Conservation (phyloP, 2,888 invertebrate species). For the Xanthia togata region DNA sequence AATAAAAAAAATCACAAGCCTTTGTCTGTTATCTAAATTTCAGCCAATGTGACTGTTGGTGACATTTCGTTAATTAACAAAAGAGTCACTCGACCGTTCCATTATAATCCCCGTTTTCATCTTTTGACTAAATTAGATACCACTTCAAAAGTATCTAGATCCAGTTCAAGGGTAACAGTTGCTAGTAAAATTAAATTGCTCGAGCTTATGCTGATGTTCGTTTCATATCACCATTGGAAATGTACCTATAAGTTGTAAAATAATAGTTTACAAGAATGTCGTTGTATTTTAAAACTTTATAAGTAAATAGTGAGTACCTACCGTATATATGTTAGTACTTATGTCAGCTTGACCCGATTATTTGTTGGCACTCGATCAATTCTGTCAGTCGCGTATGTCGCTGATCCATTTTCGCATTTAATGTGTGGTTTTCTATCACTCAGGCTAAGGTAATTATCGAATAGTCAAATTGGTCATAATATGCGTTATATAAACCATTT, state of each 20-base stretch:
- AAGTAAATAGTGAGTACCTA: conserved; percentile 58
- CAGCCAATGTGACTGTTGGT: conserved; percentile 48
- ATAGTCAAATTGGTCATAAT: conserved; percentile 34
- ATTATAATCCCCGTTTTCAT: conserved; percentile 46
- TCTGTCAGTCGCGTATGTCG: conserved; percentile 76
- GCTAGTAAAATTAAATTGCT: conserved; percentile 35
- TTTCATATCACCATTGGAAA: conserved; percentile 36
- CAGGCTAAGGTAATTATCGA: conserved; percentile 52
- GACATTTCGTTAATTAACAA: conserved; percentile 54
- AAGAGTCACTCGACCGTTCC: conserved; percentile 33
- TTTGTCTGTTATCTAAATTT: conserved; percentile 49
- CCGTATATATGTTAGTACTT: conserved; percentile 60
- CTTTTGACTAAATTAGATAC: conserved; percentile 47
- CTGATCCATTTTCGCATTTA: conserved; percentile 79
- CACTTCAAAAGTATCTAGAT: conserved; percentile 33
- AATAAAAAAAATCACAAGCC: conserved; percentile 14
- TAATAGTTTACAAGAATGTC: conserved; percentile 40
- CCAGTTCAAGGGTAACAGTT: conserved; percentile 20
- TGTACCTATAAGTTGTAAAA: conserved; percentile 27
- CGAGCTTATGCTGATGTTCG: conserved; percentile 1
- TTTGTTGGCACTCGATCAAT: conserved; percentile 79
- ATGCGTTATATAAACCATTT: conserved; percentile 37
- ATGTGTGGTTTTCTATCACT: conserved; percentile 68
- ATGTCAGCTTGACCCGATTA: conserved; percentile 74
- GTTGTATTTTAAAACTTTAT: conserved; percentile 67